Evolutionary conservation across 2,888 invertebrate species (phyloP).

Genomic region (Orchesellides sinensis): DNA sequence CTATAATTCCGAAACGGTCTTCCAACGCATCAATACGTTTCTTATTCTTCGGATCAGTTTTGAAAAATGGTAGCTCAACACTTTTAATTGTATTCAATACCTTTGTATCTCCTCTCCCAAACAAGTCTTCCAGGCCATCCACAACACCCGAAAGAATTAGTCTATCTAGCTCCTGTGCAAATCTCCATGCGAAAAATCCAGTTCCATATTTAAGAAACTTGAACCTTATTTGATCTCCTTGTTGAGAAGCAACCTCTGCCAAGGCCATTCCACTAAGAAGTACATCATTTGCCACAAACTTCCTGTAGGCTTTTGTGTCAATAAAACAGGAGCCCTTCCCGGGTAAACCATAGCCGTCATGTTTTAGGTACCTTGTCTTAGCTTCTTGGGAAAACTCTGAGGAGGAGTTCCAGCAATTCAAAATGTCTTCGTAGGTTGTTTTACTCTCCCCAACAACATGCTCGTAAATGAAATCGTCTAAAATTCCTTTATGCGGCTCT

Average conservation of each 20-base stretch:
- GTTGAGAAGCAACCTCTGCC: slow-evolving; percentile 17
- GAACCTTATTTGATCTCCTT: slow-evolving; percentile 54
- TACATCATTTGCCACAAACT: slow-evolving; percentile 64
- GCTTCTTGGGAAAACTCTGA: neutral
- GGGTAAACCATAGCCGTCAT: slow-evolving; percentile 50
- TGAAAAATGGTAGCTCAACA: slow-evolving; percentile 69
- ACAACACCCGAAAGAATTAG: slow-evolving; percentile 60
- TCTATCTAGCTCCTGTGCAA: slow-evolving; percentile 21
- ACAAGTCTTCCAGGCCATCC: slow-evolving; percentile 61
- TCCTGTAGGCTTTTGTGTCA: slow-evolving; percentile 57
- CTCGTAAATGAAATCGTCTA: slow-evolving; percentile 67
- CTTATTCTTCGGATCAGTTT: slow-evolving; percentile 18
- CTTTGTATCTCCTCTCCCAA: neutral
- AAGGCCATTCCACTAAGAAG: slow-evolving; percentile 48
- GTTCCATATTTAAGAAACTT: slow-evolving; percentile 70
- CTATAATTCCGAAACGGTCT: slow-evolving; percentile 17
- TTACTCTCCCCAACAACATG: slow-evolving; percentile 66
- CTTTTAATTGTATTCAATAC: slow-evolving; percentile 22
- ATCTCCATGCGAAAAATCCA: slow-evolving; percentile 66
- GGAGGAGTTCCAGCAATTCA: neutral
- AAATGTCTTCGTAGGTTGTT: slow-evolving; percentile 25
- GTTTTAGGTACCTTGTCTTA: slow-evolving; percentile 7
- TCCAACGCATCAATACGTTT: slow-evolving; percentile 15
- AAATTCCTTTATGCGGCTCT: slow-evolving; percentile 33
- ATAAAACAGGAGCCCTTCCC: slow-evolving; percentile 42